Evolutionary conservation across 2,888 invertebrate species (phyloP).

Genomic region (Achlya flavicornis): DNA sequence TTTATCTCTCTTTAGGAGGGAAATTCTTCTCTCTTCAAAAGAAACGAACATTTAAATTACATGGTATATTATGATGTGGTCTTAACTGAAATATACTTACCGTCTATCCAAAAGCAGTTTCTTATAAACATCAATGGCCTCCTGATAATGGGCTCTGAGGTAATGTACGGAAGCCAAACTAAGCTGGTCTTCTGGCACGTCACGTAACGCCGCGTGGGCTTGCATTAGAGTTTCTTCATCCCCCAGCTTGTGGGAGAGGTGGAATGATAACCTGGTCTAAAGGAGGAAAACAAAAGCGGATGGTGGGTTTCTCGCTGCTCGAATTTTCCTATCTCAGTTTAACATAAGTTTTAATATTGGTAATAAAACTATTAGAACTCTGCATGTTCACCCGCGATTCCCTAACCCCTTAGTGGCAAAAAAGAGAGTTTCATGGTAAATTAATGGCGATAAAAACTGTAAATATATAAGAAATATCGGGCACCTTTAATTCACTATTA

Average conservation of each 20-base stretch:
- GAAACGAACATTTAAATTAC: too few species aligned
- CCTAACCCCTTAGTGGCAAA: too few species aligned
- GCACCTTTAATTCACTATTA: conserved; percentile 85
- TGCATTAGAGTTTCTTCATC: conserved; percentile 94
- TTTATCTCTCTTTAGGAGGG: too few species aligned
- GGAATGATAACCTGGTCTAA: conserved; percentile 93
- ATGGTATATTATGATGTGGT: too few species aligned
- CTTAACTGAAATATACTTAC: conserved; percentile 68
- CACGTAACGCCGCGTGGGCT: conserved; percentile 92
- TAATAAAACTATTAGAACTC: too few species aligned
- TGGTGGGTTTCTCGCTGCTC: too few species aligned
- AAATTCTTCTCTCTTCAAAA: background rate
- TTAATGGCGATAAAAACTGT: too few species aligned
- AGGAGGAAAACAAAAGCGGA: conserved; percentile 39
- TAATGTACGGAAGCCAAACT: conserved; percentile 98
- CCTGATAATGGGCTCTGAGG: conserved; percentile 97
- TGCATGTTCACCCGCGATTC: too few species aligned
- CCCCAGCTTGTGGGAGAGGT: conserved; percentile 95
- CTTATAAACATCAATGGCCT: conserved; percentile 99
- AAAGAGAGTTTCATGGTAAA: too few species aligned
- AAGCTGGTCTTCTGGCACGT: conserved; percentile 96
- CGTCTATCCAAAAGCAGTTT: conserved; percentile 95
- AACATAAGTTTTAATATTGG: too few species aligned
- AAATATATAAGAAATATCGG: background rate
- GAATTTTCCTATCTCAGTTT: too few species aligned